Conservation (phyloP, 2,113 vertebrate species). For the Aptenodytes forsteri region DNA sequence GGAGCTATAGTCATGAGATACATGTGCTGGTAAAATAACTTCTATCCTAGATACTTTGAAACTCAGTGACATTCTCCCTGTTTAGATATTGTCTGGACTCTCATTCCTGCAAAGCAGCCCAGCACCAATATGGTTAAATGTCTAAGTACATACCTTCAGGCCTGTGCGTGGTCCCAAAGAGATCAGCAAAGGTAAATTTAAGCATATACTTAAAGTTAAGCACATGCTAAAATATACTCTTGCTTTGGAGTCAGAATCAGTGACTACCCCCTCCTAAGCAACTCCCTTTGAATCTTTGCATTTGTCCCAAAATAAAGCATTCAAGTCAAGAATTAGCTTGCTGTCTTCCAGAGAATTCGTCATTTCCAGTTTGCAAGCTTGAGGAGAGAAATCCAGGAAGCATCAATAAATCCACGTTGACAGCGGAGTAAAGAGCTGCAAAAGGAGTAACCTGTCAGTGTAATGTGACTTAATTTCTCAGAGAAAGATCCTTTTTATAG, state of each 20-base stretch:
- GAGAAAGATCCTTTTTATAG: conserved; percentile 70
- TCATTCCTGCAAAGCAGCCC: neutral
- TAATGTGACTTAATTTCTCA: conserved; percentile 74
- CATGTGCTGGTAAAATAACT: neutral
- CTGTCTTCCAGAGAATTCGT: neutral
- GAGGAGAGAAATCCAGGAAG: conserved; percentile 58
- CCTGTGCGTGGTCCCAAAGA: neutral
- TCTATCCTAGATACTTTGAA: neutral
- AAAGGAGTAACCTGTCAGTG: conserved; percentile 63
- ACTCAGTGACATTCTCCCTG: neutral
- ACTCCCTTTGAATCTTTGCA: neutral
- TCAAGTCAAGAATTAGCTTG: neutral
- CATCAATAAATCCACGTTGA: conserved; percentile 61
- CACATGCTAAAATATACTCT: neutral
- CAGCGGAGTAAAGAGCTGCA: conserved; percentile 56
- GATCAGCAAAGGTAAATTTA: neutral
- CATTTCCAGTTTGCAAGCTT: conserved; percentile 44
- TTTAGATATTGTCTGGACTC: neutral
- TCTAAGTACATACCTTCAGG: neutral
- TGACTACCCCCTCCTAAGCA: neutral
- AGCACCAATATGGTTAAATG: neutral
- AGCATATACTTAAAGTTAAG: neutral
- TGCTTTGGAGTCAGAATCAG: neutral
- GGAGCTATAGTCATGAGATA: neutral
- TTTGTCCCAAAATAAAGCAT: neutral